phyloP scores from a whole-genome alignment of 2,888 invertebrate genomes.

The Hirtodrosophila confusa region DNA sequence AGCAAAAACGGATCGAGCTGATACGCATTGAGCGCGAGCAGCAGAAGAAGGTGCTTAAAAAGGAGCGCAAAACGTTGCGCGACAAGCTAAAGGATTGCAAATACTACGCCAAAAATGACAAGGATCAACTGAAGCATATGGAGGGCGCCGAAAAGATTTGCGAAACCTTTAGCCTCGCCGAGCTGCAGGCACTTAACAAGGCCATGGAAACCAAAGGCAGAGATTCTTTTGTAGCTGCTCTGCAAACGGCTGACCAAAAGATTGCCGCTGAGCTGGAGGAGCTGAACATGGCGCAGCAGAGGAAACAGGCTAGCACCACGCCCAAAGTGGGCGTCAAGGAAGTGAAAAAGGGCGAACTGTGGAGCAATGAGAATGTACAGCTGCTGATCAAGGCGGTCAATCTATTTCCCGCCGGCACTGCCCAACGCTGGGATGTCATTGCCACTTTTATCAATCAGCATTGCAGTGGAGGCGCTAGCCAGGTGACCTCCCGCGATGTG shows the following conservation, averaged over 20 bases:
- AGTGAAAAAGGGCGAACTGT: constrained; percentile 84
- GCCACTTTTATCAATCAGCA: constrained; percentile 98
- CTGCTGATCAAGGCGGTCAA: constrained; percentile 98
- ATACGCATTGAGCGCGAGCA: constrained; percentile 94
- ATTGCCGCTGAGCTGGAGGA: constrained; percentile 91
- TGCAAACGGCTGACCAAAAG: constrained; percentile 90
- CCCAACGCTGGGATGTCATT: constrained; percentile 96
- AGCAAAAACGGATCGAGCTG: constrained; percentile 91
- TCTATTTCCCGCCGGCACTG: constrained; percentile 98
- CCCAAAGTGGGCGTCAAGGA: constrained; percentile 84
- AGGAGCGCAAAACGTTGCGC: constrained; percentile 92
- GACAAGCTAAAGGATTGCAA: constrained; percentile 92
- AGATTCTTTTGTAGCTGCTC: constrained; percentile 88
- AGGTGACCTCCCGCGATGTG: constrained; percentile 94
- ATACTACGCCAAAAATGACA: constrained; percentile 89
- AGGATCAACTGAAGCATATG: constrained; percentile 92
- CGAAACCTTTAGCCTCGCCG: constrained; percentile 89
- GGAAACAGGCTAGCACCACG: constrained; percentile 60
- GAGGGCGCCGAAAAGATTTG: constrained; percentile 96
- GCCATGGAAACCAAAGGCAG: constrained; percentile 88
- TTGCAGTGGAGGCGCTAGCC: constrained; percentile 85
- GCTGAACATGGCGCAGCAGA: constrained; percentile 76
- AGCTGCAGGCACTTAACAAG: constrained; percentile 91
- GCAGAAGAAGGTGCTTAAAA: constrained; percentile 93
- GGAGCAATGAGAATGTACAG: constrained; percentile 94